Evolutionary conservation across 1,140 invertebrate genomes (phyloP), one percentile per base, ranked within the genome.

Genomic region (Lordiphosa mommai): DNA sequence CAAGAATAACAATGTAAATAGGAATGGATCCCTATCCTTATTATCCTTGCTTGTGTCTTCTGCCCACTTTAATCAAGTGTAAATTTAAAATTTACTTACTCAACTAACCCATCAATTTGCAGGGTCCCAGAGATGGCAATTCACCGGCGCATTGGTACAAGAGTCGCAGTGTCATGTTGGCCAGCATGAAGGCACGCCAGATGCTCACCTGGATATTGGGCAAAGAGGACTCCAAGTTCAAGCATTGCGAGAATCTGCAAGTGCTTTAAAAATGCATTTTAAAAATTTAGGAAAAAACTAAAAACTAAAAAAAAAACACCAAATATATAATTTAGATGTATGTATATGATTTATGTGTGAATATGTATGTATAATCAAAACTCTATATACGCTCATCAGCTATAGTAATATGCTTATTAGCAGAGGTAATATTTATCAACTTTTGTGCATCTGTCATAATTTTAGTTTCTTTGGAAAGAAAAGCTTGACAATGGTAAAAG

Each of bases 121-220:
- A 92, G 58, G 91, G 91, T 1, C 89, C 90, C 8, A 82, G 91
- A 51, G 92, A 92, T 33, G 82, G 69, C 59, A 74, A 61, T 29
- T 92, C 91, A 0, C 92, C 92, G 48, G 92, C 92, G 1, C 93
- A 94, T 60, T 95, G 94, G 94, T 96, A 95, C 88, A 95, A 95
- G 80, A 95, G 94, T 47, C 90, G 95, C 41, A 94, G 94, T 2
- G 92, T 96, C 1, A 92, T 96, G 4, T 89, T 94, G 63, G 95
- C 95, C 1, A 96, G 94, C 80, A 95, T 96, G 93, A 96, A 96
- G 87, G 95, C 95, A 0, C 90, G 95, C 34, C 95, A 96, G 88
- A 95, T 96, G 93, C 91, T 97, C 51, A 96, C 95, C 7, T 96
- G 95, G 94, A 92, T 97, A 13, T 94, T 97, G 86, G 95, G 95